Evolutionary conservation across 2,797 vertebrate genomes (phyloP).

Genomic region (Pangasius larnaudii): DNA sequence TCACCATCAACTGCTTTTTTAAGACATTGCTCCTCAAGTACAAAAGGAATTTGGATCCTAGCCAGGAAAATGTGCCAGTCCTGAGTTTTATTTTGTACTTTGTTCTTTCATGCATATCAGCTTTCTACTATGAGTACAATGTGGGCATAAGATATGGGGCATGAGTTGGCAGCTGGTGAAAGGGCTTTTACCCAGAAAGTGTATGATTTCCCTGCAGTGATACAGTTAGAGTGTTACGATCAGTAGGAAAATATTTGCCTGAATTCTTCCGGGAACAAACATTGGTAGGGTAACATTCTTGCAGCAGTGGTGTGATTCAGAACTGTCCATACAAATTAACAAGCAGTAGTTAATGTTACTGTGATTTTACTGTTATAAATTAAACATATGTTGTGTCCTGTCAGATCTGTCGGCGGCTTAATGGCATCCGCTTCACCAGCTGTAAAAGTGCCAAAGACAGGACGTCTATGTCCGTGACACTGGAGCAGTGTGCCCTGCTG

Average conservation of each 20-base stretch:
- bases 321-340: not conserved
- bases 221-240: not conserved
- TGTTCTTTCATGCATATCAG: not conserved
- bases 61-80: not conserved
- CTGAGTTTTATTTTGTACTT: constrained; percentile 6
- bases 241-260: not conserved
- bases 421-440: constrained; percentile 96
- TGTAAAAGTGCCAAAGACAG: constrained; percentile 99
- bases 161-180: not conserved
- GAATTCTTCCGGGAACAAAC: not conserved
- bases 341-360: not conserved
- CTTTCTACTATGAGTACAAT: not conserved
- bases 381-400: not conserved
- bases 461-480: constrained; percentile 96
- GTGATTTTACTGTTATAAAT: not conserved
- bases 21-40: not conserved
- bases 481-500: constrained; percentile 94
- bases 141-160: not conserved
- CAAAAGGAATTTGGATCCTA: not conserved
- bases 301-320: no score
- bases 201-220: not conserved
- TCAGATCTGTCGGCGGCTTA: constrained; percentile 95
- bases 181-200: not conserved
- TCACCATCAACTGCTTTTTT: not conserved
- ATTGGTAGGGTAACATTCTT: not conserved